Evolutionary conservation across 2,888 invertebrate species (phyloP), one percentile per base, ranked within the genome.

Genomic region (Cephonodes hylas): DNA sequence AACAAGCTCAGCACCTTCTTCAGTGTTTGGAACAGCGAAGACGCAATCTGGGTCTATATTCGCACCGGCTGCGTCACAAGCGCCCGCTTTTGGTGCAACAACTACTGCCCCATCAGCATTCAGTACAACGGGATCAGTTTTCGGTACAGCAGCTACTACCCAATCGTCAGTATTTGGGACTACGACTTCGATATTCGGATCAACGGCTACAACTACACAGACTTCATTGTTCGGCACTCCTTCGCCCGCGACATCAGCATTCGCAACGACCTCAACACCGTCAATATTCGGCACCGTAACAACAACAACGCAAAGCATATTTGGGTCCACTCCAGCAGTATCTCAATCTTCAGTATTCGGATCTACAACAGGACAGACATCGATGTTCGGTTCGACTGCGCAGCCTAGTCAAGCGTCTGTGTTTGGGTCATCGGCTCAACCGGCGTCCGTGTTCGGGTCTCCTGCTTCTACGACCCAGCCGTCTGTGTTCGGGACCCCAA

Each of bases 91-190:
- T 7, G 53, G 53, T 31, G 63, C 72, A 1, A 27, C 74, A 1
- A 67, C 73, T 8, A 66, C 74, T 42, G 59, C 74, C 5, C 63
- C 60, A 31, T 75, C 79, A n/a, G 70, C 72, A 18, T 77, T 79
- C 46, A 65, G 65, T 31, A 48, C 68, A 3, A 45, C 75, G 3
- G 64, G 79, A 20, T 72, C 81, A 22, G 70, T 77, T 42, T 81
- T 80, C 48, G 75, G 76, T 10, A 58, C 75, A 5, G 68, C 74
- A 7, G 63, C 75, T 18, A 71, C 79, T 2, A 75, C 77, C 0
- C 70, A 74, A 45, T 65, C 80, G 31, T 74, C 84, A 10, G 73
- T 80, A 25, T 84, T 85, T 62, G 77, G 78, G 72, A 67, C 73
- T 31, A 63, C 75, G 18, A 69, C 73, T 42, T 74, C 80, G 25